Evolutionary conservation across 2,797 vertebrate species (phyloP).

Genomic region (Fistularia tabacaria): DNA sequence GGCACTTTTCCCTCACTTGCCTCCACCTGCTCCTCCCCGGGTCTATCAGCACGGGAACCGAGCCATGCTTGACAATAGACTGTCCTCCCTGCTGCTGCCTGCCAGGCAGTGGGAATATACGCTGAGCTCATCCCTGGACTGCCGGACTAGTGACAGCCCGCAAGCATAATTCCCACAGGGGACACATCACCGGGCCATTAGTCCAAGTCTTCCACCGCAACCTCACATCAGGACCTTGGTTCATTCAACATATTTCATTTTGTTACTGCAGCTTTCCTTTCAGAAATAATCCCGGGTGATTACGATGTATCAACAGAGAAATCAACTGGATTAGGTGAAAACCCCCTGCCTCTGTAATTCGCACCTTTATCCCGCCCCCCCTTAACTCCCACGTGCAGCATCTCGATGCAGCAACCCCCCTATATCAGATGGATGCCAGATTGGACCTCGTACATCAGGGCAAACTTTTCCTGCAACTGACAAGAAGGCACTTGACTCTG

Average conservation of each 20-base stretch:
- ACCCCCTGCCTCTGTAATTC: slow-evolving; percentile 40
- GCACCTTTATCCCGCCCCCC: slow-evolving; percentile 45
- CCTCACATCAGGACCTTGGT: slow-evolving; percentile 12
- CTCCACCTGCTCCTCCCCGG: not conserved
- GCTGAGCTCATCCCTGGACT: slow-evolving; percentile 63
- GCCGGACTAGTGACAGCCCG: slow-evolving; percentile 47
- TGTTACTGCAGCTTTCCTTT: slow-evolving; percentile 17
- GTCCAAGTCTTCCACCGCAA: slow-evolving; percentile 42
- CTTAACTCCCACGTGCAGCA: slow-evolving; percentile 18
- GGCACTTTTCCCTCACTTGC: not conserved
- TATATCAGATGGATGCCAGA: slow-evolving; percentile 42
- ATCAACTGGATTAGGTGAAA: slow-evolving; percentile 52
- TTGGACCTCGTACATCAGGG: slow-evolving; percentile 42
- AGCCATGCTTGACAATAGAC: slow-evolving; percentile 44
- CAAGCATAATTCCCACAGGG: slow-evolving; percentile 38
- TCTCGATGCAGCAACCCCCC: slow-evolving; percentile 4
- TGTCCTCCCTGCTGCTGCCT: slow-evolving; percentile 24
- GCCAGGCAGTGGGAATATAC: slow-evolving; percentile 63
- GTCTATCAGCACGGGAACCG: slow-evolving; percentile 32
- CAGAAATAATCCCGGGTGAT: slow-evolving; percentile 51
- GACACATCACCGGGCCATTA: slow-evolving; percentile 50
- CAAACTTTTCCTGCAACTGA: slow-evolving; percentile 56
- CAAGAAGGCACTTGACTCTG: slow-evolving; percentile 59
- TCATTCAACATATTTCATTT: slow-evolving; percentile 18
- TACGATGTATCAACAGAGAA: slow-evolving; percentile 49